Evolutionary conservation across 1,140 invertebrate species (phyloP), one percentile per base, ranked within the genome.

Genomic region (Drosophila obscura): DNA sequence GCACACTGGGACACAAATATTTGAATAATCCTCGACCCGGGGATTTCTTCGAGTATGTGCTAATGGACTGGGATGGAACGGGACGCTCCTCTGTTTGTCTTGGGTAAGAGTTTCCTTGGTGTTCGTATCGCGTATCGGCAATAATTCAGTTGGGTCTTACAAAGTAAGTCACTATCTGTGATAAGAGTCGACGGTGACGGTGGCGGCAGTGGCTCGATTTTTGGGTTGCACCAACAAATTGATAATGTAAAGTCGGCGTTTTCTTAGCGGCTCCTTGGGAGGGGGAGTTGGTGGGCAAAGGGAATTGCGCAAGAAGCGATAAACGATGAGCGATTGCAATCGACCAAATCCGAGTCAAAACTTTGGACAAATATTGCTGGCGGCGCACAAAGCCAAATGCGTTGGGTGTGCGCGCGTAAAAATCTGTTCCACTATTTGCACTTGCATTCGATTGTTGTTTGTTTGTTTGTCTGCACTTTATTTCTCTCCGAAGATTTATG

Each of bases 181-280:
- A 87, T 82, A 88, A 88, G 78, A 56, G 50, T 41, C 31, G 39
- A 48, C 16, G 71, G 56, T 59, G 46, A 49, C 51, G 26, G 1
- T 28, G 22, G 26, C 2, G 19, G 31, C 35, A 11, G 35, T 39
- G 11, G 11, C 35, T 13, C 19, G 35, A 39, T 39, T 39, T 39
- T 39, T 44, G 35, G 46, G 61, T 62, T 58, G 46, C 72, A 44
- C 48, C 51, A 22, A 49, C 31, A 63, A 63, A 82, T 87, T 78
- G 62, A 85, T 87, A 85, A 74, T 75, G 74, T 77, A 80, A 76
- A 66, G 80, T 73, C 51, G 67, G 63, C 60, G 75, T 55, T 79
- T 77, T 67, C 53, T 55, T 55, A 58, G 76, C 57, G 56, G 35
- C 24, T 41, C 39, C 60, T 19, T 19, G 19, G 39, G 16, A 59